Base-by-base conservation (phyloP, 2,888 invertebrate species). In the Cataglyphis rosenhaueri region DNA sequence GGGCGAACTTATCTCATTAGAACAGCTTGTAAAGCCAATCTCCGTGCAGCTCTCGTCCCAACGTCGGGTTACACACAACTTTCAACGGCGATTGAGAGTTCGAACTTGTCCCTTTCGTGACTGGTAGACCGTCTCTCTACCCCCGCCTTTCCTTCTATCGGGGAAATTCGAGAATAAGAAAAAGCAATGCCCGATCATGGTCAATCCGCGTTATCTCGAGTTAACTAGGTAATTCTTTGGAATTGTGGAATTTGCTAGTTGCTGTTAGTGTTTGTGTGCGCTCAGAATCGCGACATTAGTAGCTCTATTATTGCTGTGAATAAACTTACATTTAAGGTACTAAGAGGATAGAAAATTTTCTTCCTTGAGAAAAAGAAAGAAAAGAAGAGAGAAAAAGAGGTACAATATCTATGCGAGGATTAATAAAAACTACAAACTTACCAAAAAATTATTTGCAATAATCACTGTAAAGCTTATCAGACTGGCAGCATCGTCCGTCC, bases 1-100 rank as follows among this genome's bases (percentile, higher is more conserved):
- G 91, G 88, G 91, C 90, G 91, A 93, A 93, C 91, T 93, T 93
- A 93, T 93, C 92, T 93, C 93, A 92, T 93, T 93, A 93, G 92
- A 92, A 92, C 91, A 90, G 91, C 92, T 91, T 92, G 91, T 92
- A 91, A 86, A 85, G 91, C 90, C 91, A 90, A 91, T 90, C 91
- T 90, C 88, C 89, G 87, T 82, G 82, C 70, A 82, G 85, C 88
- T 84, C 84, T 85, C 81, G 84, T 83, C 76, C 84, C 90, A 85
- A 84, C 85, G 86, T 71, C 87, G 84, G 82, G 84, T 89, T 88
- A 90, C 88, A 84, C 85, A 83, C 88, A 86, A 87, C 84, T 89
- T 90, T 88, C 88, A 83, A 88, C 87, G 85, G 85, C 89, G 89
- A 89, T 89, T 86, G 89, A 89, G 89, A 89, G 86, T 87, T 85